These are phyloP conservation scores for Diarsia rubi DNA, from an alignment of 2,888 invertebrate genomes.

Conservation along the genomic window DNA sequence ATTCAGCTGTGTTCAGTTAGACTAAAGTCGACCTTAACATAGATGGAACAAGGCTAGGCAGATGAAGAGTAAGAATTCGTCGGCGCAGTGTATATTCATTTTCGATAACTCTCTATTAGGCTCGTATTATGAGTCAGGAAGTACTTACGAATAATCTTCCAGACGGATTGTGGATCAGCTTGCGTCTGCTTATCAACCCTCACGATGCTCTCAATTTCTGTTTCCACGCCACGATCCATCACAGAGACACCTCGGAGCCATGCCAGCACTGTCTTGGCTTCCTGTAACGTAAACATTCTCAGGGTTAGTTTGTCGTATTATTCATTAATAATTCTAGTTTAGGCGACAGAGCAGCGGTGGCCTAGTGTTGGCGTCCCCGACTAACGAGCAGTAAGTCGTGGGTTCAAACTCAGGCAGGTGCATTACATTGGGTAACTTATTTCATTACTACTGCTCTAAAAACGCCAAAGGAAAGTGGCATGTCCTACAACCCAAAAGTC, in stretches of 20 bases:
- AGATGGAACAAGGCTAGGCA: not conserved
- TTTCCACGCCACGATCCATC: slow-evolving; percentile 77
- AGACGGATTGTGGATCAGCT: slow-evolving; percentile 82
- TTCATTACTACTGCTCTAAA: no score
- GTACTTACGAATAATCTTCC: slow-evolving; percentile 83
- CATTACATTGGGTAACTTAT: no score
- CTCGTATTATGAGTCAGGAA: no score
- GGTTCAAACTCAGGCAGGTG: no score
- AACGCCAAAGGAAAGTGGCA: no score
- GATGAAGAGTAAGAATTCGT: not conserved
- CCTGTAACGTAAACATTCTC: slow-evolving; percentile 71
- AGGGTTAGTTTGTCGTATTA: not conserved
- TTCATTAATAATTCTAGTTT: no score
- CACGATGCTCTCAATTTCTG: slow-evolving; percentile 82
- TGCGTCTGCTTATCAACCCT: slow-evolving; percentile 83
- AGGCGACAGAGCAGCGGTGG: no score
- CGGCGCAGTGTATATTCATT: no score
- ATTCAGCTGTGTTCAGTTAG: not conserved
- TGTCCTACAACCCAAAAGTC: no score
- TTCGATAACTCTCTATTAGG: no score
- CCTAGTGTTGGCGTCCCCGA: no score
- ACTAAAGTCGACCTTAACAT: not conserved
- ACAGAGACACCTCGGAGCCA: slow-evolving; percentile 83
- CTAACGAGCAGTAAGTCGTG: no score
- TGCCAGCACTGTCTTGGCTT: slow-evolving; percentile 84